Base-by-base conservation (phyloP, 2,888 invertebrate species). In the Cheiracanthium punctorium region DNA sequence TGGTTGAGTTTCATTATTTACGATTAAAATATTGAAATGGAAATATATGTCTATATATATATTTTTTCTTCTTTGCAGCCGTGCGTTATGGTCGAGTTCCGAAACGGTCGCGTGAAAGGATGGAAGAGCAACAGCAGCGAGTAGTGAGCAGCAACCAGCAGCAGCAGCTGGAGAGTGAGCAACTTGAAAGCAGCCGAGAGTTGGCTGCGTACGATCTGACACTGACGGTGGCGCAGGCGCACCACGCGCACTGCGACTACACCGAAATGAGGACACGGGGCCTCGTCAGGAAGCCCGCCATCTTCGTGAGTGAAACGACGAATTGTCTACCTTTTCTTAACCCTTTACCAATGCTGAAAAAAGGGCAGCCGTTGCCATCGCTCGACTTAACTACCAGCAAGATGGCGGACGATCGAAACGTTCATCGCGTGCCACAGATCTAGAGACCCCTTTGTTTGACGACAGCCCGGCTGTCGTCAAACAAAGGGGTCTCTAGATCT, bases 51-150 rank as follows among this genome's bases (percentile, higher is more conserved):
- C n/a, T n/a, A n/a, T n/a, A n/a, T n/a, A n/a, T n/a, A n/a, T n/a
- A n/a, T 43, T 12, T 43, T 5, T 72, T 48, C 32, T 29, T 65
- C 30, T 14, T 32, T 93, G 67, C 93, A 97, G 97, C 98, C 91
- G 98, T 98, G 89, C 94, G 98, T 91, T 98, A 98, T 94, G 98
- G 98, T 89, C 94, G 98, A 89, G 98, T 98, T 90, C 98, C 98
- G 89, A 98, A 98, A 93, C 94, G 97, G 90, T 95, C 97, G 87
- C 94, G 97, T 90, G 97, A 97, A 92, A 94, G 95, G 89, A 95
- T 94, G 92, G 91, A 92, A 87, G 91, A 93, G 67, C 92, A 24
- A n/a, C 82, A 89, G 17, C 89, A 88, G 32, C 84, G 88, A 14
- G 88, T 88, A 14, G 65, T 65, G 33, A 33, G 32, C n/a, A 67